A percentile compares a stretch with the other conserved stretches of the same genome.
Conservation (phyloP, 2,113 vertebrate genomes). For the Alosa alosa region DNA sequence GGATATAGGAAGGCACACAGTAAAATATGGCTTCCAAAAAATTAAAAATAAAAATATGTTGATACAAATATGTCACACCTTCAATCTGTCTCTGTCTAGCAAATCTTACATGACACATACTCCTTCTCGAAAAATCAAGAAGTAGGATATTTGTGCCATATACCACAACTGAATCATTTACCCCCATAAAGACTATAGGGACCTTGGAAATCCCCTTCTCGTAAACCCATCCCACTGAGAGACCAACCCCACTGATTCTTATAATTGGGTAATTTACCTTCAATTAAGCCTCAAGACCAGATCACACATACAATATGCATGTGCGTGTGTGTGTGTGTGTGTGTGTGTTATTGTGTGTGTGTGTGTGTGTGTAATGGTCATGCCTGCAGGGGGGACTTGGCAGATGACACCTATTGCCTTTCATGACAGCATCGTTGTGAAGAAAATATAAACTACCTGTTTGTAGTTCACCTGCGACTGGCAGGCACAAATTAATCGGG, state of each 20-base stretch:
- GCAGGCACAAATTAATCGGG: not conserved
- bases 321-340: no score
- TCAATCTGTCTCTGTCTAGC: no score
- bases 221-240: not conserved
- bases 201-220: not conserved
- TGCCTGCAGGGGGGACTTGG: not conserved
- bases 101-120: not conserved
- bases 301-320: not conserved
- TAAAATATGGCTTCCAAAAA: conserved; percentile 16
- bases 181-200: not conserved
- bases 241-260: not conserved
- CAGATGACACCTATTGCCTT: not conserved
- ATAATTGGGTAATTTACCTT: not conserved
- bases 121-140: not conserved
- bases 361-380: not conserved
- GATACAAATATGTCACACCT: not conserved
- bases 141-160: not conserved
- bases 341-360: no score
- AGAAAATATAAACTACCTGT: not conserved
- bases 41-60: conserved; percentile 9
- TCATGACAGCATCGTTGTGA: not conserved
- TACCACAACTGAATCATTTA: not conserved
- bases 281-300: not conserved
- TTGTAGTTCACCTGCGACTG: not conserved
- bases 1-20: conserved; percentile 33